These are phyloP conservation scores for Scolanthus callimorphus DNA, from an alignment of 92 coral and sea anemone genomes.

Conservation along the genomic window DNA sequence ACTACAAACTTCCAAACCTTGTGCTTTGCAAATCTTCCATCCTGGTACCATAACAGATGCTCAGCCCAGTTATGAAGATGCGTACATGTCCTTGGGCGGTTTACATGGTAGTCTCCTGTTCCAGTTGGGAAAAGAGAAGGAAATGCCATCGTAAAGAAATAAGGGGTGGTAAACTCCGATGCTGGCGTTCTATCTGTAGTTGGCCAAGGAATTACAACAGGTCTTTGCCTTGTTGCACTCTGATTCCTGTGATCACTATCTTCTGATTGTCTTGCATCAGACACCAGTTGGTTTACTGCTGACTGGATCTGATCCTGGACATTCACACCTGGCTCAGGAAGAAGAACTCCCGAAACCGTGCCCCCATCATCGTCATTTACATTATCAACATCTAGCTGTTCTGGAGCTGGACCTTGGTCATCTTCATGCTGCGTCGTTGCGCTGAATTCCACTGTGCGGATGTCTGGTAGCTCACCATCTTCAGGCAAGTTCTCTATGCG, in stretches of 20 bases:
- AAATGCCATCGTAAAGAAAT: conserved; percentile 25
- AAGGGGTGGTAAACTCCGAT: conserved; percentile 32
- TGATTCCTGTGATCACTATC: no score
- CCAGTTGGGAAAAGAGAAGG: conserved; percentile 21
- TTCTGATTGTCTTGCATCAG: conserved; percentile 12
- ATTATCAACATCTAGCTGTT: conserved; percentile 16
- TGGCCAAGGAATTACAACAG: conserved; percentile 42
- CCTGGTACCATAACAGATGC: no score
- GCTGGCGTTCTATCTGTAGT: no score
- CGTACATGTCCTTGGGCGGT: conserved; percentile 27
- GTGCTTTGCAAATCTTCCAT: no score
- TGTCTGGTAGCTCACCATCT: conserved; percentile 12
- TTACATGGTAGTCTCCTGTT: conserved; percentile 24
- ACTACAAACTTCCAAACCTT: no score
- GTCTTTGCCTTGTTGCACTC: conserved; percentile 8
- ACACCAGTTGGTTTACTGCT: conserved; percentile 4
- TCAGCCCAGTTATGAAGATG: no score
- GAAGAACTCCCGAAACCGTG: no score
- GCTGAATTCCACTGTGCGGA: conserved; percentile 26
- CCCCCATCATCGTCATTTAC: conserved; percentile 24
- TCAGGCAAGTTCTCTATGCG: conserved; percentile 10
- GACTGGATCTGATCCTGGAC: no score
- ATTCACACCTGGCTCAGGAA: no score
- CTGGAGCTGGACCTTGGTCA: conserved; percentile 28
- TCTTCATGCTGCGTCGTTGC: conserved; percentile 11